Evolutionary conservation across 2,797 vertebrate species (phyloP).

Genomic region (Heterohyrax brucei): DNA sequence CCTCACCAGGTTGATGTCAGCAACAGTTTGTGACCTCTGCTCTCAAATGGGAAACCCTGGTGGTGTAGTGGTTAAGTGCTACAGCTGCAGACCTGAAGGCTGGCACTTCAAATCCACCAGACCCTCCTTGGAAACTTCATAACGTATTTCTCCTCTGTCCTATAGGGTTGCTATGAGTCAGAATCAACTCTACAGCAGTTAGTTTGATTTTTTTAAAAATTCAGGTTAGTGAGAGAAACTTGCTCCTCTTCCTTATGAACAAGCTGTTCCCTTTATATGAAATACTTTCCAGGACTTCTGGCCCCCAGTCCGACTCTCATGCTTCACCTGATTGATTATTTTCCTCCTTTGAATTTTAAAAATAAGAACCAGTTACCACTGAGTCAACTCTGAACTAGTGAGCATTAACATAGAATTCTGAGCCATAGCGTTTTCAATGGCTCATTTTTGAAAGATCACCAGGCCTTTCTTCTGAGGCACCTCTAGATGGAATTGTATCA

Average conservation of each 20-base stretch:
- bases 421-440: background rate
- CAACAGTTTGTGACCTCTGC: background rate
- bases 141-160: too few relatives aligned
- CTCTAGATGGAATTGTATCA: background rate
- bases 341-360: background rate
- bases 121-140: too few relatives aligned
- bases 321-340: background rate
- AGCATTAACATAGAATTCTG: background rate
- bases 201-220: too few relatives aligned
- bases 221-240: background rate
- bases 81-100: too few relatives aligned
- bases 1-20: background rate
- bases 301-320: background rate
- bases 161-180: too few relatives aligned
- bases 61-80: too few relatives aligned
- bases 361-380: background rate
- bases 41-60: background rate
- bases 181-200: too few relatives aligned
- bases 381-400: background rate
- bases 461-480: background rate
- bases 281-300: background rate
- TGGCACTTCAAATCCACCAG: too few relatives aligned
- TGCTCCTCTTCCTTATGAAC: background rate
- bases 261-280: background rate
- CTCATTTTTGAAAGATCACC: background rate